Conservation (phyloP, 2,797 vertebrate species). For the Rhinogobio ventralis region DNA sequence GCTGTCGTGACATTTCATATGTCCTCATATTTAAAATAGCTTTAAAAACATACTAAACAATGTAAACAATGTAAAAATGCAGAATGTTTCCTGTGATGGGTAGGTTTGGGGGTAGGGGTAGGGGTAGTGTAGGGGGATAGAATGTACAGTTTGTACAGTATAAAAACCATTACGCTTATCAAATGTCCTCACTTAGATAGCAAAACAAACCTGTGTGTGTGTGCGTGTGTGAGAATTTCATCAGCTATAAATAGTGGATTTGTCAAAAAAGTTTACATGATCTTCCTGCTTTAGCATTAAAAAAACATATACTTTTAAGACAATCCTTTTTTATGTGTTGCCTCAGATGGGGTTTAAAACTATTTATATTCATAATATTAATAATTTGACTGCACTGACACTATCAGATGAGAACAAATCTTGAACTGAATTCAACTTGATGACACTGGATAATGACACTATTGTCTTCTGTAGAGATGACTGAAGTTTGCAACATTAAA, state of each 20-base stretch:
- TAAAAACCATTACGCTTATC: too few species aligned
- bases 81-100: too few species aligned
- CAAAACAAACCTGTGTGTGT: too few species aligned
- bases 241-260: not conserved
- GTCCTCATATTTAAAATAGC: too few species aligned
- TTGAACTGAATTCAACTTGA: not conserved
- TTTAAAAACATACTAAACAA: too few species aligned
- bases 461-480: not conserved
- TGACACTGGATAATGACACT: not conserved
- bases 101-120: too few species aligned
- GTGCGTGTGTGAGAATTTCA: not conserved
- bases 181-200: too few species aligned
- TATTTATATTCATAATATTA: not conserved
- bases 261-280: not conserved
- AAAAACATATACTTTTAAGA: not conserved
- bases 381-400: not conserved
- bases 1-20: too few species aligned
- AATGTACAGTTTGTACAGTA: too few species aligned
- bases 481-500: not conserved
- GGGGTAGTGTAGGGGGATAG: too few species aligned
- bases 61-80: too few species aligned
- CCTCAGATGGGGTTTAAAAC: not conserved
- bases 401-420: not conserved
- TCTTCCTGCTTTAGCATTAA: not conserved
- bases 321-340: not conserved